phyloP scores from a whole-genome alignment of 2,888 invertebrate genomes.

The Atethmia centrago region DNA sequence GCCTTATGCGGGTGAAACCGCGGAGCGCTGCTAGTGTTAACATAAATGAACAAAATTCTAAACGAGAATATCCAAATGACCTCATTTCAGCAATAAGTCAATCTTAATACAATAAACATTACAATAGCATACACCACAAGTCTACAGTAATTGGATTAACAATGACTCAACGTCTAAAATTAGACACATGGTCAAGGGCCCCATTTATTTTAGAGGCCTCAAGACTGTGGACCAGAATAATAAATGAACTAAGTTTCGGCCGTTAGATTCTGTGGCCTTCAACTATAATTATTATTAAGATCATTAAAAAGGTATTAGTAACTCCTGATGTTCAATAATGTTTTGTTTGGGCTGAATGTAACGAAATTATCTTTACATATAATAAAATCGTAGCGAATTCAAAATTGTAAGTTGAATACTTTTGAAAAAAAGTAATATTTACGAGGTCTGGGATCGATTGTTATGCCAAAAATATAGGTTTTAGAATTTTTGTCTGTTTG shows the following conservation, averaged over 20 bases:
- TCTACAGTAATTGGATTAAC: conserved; percentile 12
- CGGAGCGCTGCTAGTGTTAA: too few relatives aligned
- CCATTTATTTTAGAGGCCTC: not conserved
- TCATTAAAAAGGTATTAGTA: conserved; percentile 13
- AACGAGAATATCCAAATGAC: not conserved
- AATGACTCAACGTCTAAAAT: conserved; percentile 30
- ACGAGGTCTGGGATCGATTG: too few relatives aligned
- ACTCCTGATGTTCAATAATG: not conserved
- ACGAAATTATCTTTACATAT: not conserved
- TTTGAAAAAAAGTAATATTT: too few relatives aligned
- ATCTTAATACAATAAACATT: conserved; percentile 2
- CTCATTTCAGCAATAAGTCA: not conserved
- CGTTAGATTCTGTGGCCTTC: not conserved
- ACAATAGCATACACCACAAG: not conserved
- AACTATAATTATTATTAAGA: not conserved
- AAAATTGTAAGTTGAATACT: too few relatives aligned
- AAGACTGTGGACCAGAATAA: conserved; percentile 25
- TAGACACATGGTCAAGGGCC: conserved; percentile 40
- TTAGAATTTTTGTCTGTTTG: too few relatives aligned
- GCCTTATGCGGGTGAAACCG: too few relatives aligned
- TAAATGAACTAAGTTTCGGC: conserved; percentile 16
- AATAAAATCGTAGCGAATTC: too few relatives aligned
- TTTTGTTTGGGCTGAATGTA: not conserved
- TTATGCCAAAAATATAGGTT: too few relatives aligned
- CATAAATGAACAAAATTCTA: not conserved